These are phyloP conservation scores for Neodiprion fabricii DNA, from an alignment of 1,140 invertebrate species.

Conservation along the genomic window DNA sequence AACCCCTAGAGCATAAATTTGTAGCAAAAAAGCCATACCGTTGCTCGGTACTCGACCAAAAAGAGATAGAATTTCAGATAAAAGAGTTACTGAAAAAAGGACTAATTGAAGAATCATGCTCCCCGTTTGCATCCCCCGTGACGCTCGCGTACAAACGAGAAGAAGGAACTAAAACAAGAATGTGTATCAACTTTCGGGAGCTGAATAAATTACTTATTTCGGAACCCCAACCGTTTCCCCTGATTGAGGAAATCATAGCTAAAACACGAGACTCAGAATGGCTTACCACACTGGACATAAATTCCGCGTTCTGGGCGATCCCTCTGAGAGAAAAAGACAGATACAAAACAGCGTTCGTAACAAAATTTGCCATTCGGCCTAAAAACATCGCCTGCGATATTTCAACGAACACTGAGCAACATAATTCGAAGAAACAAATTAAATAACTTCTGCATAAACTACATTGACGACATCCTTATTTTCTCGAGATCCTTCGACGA, in stretches of 20 bases:
- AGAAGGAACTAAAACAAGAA: no score
- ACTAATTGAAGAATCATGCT: no score
- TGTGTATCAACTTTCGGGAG: no score
- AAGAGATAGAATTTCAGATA: no score
- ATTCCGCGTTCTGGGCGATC: constrained; percentile 38
- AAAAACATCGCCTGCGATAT: not conserved
- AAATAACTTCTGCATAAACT: not conserved
- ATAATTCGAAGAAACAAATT: constrained; percentile 12
- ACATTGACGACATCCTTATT: constrained; percentile 26
- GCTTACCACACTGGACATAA: constrained; percentile 34
- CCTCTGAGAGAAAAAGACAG: constrained; percentile 22
- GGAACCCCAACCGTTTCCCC: constrained; percentile 37
- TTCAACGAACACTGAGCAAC: not conserved
- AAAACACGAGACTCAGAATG: constrained; percentile 27
- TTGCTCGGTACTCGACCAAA: no score
- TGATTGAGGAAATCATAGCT: constrained; percentile 33
- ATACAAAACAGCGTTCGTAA: not conserved
- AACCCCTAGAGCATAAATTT: no score
- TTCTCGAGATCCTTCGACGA: not conserved
- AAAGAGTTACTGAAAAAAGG: no score
- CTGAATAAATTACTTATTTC: no score
- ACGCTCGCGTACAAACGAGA: no score
- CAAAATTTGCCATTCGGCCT: not conserved
- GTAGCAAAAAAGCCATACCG: no score
- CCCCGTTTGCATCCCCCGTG: no score